Evolutionary conservation across 1,140 invertebrate species (phyloP).

Genomic region (Camponotus floridanus): DNA sequence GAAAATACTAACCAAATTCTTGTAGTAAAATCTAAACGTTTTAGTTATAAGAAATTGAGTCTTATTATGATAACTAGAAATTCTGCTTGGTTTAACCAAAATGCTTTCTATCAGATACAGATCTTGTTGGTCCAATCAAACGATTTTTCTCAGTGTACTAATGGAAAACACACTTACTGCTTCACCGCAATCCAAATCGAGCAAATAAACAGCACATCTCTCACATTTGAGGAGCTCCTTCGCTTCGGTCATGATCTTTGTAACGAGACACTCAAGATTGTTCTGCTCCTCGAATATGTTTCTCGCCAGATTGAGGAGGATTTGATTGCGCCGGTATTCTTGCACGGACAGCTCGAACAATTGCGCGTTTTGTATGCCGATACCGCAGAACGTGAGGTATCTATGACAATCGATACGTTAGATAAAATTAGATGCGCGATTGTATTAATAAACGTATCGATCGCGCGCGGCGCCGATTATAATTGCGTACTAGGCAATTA

Average conservation of each 20-base stretch:
- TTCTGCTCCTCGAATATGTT: constrained; percentile 90
- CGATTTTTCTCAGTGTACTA: too few species aligned
- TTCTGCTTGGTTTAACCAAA: too few species aligned
- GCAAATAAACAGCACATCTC: constrained; percentile 95
- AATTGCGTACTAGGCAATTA: constrained; percentile 50
- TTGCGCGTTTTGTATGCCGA: constrained; percentile 98
- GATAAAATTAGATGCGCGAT: constrained; percentile 54
- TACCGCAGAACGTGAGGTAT: constrained; percentile 98
- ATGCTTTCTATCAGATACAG: too few species aligned
- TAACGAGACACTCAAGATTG: constrained; percentile 96
- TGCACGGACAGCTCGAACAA: constrained; percentile 97
- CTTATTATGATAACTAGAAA: too few species aligned
- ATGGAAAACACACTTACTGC: constrained; percentile 88
- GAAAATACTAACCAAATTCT: too few species aligned
- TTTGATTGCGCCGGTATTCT: constrained; percentile 97
- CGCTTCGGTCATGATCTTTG: constrained; percentile 98
- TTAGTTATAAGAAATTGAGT: too few species aligned
- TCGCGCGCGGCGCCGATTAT: constrained; percentile 56
- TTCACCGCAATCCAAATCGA: constrained; percentile 94
- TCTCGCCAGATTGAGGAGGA: constrained; percentile 84
- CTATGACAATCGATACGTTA: constrained; percentile 81
- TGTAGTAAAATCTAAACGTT: too few species aligned
- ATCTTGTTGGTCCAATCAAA: too few species aligned
- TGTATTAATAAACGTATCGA: constrained; percentile 59
- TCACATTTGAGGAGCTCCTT: constrained; percentile 97